Percentiles rank a stretch among this genome's conserved stretches.
Conservation (phyloP, 1,140 invertebrate genomes). For the Heliconius himera region DNA sequence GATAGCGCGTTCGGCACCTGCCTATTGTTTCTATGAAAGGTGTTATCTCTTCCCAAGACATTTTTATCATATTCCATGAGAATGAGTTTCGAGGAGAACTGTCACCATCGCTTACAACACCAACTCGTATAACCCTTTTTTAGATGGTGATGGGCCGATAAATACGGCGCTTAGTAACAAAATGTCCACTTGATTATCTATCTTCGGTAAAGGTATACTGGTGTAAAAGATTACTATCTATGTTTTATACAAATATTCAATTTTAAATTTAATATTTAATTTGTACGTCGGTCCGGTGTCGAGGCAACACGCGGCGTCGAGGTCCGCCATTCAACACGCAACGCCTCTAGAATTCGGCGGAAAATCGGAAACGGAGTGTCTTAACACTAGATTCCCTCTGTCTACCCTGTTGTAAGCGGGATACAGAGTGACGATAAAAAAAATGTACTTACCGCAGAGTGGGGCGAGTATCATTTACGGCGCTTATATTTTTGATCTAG, state of each 20-base stretch:
- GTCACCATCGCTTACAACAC: slow-evolving; percentile 66
- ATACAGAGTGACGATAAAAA: too few relatives aligned
- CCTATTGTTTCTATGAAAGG: slow-evolving; percentile 46
- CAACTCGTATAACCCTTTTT: slow-evolving; percentile 62
- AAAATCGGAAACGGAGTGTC: too few relatives aligned
- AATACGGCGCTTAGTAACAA: slow-evolving; percentile 63
- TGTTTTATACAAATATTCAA: slow-evolving; percentile 8
- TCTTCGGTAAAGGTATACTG: slow-evolving; percentile 29
- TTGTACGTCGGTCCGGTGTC: too few relatives aligned
- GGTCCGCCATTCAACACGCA: too few relatives aligned
- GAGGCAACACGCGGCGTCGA: too few relatives aligned
- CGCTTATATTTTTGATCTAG: not conserved
- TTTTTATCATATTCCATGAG: slow-evolving; percentile 63
- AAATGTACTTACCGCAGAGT: too few relatives aligned
- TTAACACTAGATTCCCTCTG: too few relatives aligned
- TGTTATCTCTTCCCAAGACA: slow-evolving; percentile 46
- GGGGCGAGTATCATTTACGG: not conserved
- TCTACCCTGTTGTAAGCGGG: too few relatives aligned
- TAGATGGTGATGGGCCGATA: slow-evolving; percentile 60
- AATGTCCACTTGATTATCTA: slow-evolving; percentile 61
- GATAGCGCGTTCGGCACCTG: slow-evolving; percentile 42
- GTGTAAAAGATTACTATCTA: slow-evolving; percentile 33
- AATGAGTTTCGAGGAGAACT: slow-evolving; percentile 60
- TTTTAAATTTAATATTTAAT: too few relatives aligned
- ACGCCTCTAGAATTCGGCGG: too few relatives aligned